These are phyloP conservation scores for Bombus huntii DNA, from an alignment of 1,140 invertebrate species.

Conservation along the genomic window DNA sequence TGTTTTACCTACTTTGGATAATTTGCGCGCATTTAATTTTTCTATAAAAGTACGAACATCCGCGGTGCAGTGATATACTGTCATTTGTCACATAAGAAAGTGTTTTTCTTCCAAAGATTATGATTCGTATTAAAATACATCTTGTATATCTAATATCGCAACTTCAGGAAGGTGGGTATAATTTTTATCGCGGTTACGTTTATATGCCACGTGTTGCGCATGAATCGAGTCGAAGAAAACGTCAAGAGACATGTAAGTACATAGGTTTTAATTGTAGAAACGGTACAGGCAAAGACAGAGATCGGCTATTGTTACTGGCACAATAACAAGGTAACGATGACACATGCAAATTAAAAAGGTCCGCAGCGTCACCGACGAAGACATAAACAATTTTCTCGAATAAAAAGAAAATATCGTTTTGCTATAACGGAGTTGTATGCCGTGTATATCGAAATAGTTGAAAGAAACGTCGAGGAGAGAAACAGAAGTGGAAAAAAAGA, in stretches of 20 bases:
- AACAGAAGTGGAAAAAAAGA: conserved; percentile 6
- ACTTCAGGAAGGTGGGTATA: background rate
- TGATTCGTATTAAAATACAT: background rate
- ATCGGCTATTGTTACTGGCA: conserved; percentile 19
- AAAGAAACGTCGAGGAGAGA: background rate
- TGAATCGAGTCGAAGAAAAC: background rate
- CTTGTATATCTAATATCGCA: background rate
- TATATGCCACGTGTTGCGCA: background rate
- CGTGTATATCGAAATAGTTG: background rate
- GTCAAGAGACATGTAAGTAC: background rate
- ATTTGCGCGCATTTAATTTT: no score
- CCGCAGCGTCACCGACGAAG: background rate
- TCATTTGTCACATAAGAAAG: background rate
- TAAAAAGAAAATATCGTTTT: background rate
- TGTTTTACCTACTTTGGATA: no score
- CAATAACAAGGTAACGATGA: background rate
- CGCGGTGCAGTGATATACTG: no score
- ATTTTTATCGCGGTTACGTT: background rate
- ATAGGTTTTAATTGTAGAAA: conserved; percentile 15
- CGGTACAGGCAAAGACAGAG: conserved; percentile 12
- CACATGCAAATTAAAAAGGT: conserved; percentile 17
- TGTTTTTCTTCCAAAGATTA: conserved; percentile 9
- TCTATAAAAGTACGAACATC: no score
- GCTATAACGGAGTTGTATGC: no score
- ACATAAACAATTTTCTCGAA: background rate